These are phyloP conservation scores for Epicampocera succincta DNA, from an alignment of 2,888 invertebrate genomes.

Conservation along the genomic window DNA sequence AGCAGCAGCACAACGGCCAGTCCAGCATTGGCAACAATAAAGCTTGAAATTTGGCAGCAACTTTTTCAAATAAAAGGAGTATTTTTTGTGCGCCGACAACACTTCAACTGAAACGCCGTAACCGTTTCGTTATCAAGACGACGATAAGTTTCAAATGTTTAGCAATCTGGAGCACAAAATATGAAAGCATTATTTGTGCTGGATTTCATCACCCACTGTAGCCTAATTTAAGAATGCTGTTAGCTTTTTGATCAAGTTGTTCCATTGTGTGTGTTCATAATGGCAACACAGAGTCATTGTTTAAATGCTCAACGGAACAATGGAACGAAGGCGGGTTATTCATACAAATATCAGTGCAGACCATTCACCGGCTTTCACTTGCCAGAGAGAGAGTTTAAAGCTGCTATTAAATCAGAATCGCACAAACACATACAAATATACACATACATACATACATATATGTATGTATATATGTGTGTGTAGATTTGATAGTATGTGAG, in stretches of 20 bases:
- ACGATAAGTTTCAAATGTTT: too few species aligned
- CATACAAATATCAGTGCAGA: not conserved
- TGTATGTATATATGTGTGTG: not conserved
- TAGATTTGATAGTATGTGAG: not conserved
- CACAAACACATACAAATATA: too few species aligned
- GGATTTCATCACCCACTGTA: slow-evolving; percentile 13
- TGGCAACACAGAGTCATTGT: slow-evolving; percentile 49
- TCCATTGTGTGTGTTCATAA: slow-evolving; percentile 21
- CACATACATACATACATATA: too few species aligned
- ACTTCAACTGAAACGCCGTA: not conserved
- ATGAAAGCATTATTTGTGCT: too few species aligned
- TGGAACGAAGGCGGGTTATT: slow-evolving; percentile 33
- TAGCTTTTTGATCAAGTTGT: slow-evolving; percentile 43
- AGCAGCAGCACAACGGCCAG: slow-evolving; percentile 35
- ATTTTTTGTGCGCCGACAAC: not conserved
- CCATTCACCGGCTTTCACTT: slow-evolving; percentile 4
- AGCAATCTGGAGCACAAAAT: too few species aligned
- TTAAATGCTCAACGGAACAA: slow-evolving; percentile 49
- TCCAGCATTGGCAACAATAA: slow-evolving; percentile 1
- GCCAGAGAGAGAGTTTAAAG: too few species aligned
- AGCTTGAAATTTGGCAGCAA: not conserved
- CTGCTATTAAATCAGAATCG: not conserved
- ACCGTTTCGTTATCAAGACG: too few species aligned
- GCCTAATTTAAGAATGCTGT: slow-evolving; percentile 36
- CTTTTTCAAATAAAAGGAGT: not conserved